These are phyloP conservation scores for Callaeas wilsoni DNA, from an alignment of 2,113 vertebrate species.

Conservation along the genomic window DNA sequence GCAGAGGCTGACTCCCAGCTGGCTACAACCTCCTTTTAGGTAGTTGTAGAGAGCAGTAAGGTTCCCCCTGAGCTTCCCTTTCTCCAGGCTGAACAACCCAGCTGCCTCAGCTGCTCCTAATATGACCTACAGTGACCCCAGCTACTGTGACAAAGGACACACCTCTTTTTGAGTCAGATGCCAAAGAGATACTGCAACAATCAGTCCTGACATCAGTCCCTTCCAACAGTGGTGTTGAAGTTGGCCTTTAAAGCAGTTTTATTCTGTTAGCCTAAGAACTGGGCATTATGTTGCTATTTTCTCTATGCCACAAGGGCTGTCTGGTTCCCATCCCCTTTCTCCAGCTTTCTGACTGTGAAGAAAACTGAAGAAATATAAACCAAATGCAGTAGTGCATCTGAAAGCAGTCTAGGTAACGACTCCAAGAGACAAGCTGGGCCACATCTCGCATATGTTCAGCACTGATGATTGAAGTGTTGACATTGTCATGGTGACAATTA, in stretches of 20 bases:
- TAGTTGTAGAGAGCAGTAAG: not conserved
- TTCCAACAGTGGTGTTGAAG: not conserved
- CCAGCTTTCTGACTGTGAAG: not conserved
- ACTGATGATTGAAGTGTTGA: conserved; percentile 37
- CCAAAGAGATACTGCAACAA: not conserved
- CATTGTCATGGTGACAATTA: conserved; percentile 58
- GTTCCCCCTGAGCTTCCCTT: not conserved
- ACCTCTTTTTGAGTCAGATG: not conserved
- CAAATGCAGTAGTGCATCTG: not conserved
- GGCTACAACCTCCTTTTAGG: not conserved
- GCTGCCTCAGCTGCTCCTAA: not conserved
- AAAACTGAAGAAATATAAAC: not conserved
- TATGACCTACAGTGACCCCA: not conserved
- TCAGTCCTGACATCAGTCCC: not conserved
- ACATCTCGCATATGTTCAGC: not conserved
- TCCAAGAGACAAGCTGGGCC: conserved; percentile 5
- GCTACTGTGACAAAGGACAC: not conserved
- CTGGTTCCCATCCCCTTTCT: not conserved
- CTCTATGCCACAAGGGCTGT: not conserved
- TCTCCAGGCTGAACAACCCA: not conserved
- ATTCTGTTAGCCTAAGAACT: not conserved
- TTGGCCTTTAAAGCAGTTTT: not conserved
- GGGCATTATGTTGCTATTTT: not conserved
- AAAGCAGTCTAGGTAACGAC: conserved; percentile 8
- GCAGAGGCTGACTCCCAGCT: not conserved